Evolutionary conservation across 2,888 invertebrate species (phyloP).

Genomic region (Thecophora atra): DNA sequence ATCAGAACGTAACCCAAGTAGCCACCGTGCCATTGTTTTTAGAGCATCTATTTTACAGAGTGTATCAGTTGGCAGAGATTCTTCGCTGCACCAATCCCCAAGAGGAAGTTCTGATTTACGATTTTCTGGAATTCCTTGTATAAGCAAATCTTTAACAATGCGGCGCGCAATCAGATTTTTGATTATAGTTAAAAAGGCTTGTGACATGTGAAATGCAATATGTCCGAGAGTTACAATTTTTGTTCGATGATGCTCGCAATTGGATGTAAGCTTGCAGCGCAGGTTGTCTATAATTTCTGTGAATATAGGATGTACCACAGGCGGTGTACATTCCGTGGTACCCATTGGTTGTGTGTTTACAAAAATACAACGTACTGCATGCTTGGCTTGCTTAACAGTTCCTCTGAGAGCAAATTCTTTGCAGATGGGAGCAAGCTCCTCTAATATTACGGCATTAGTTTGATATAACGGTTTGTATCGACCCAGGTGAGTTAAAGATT

Average conservation of each 20-base stretch:
- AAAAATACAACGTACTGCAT: constrained; percentile 91
- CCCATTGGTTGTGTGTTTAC: constrained; percentile 73
- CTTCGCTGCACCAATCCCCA: constrained; percentile 82
- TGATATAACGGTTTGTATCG: constrained; percentile 86
- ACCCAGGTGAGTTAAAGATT: constrained; percentile 86
- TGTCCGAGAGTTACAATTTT: constrained; percentile 95
- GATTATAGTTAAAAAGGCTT: constrained; percentile 87
- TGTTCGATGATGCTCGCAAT: constrained; percentile 86
- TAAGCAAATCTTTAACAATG: constrained; percentile 94
- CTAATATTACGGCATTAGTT: constrained; percentile 79
- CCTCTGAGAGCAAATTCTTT: constrained; percentile 89
- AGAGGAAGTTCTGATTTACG: constrained; percentile 62
- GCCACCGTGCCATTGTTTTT: constrained; percentile 96
- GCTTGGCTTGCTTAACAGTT: constrained; percentile 95
- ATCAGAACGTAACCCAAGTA: constrained; percentile 89
- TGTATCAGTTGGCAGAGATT: constrained; percentile 89
- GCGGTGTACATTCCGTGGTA: constrained; percentile 26
- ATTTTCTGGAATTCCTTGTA: constrained; percentile 76
- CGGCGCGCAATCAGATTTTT: constrained; percentile 94
- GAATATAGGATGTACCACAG: constrained; percentile 75
- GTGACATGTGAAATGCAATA: constrained; percentile 91
- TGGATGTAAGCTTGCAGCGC: constrained; percentile 77
- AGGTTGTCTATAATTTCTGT: constrained; percentile 84
- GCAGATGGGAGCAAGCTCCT: constrained; percentile 84
- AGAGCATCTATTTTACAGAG: constrained; percentile 92